Base-by-base conservation (phyloP, 1,140 invertebrate species). In the Pachypsylla venusta region DNA sequence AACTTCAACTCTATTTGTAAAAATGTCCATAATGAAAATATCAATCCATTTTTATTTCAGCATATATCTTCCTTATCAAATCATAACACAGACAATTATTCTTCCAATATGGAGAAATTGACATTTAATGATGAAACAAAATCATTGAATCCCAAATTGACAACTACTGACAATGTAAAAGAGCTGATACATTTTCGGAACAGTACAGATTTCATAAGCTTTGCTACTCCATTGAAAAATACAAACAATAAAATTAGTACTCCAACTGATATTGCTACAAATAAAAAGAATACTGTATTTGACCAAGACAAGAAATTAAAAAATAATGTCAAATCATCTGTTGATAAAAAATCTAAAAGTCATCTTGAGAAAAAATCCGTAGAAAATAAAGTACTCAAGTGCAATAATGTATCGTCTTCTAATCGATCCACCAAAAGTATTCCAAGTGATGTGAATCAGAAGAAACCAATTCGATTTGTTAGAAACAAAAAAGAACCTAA, bases 191-290 rank as follows among this genome's bases (percentile, higher is more conserved):
- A 48, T 48, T 48, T 48, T 22, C 16, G 42, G 42, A 48, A 48
- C n/a, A 48, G 42, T 48, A 48, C 42, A 4, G 42, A 48, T 22
- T 48, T 48, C n/a, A 48, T 19, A 7, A 19, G n/a, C 16, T 48
- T 48, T 48, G 42, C 42, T 4, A 48, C 42, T 7, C 42, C 42
- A 10, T 22, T 48, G n/a, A 48, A 48, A 48, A 48, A n/a, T 19
- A 48, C 42, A 5, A 48, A 48, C 42, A 48, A 3, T n/a, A 48
- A 48, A n/a, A 48, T 48, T 4, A 48, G 42, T 48, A 48, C 42
- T 48, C 42, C 42, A 7, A 48, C 42, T 7, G 42, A 48, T 19
- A 5, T 4, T 48, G 42, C 16, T 4, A 48, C 4, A 19, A n/a
- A n/a, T n/a, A n/a, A n/a, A n/a, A n/a, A n/a, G n/a, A 35, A 35